phyloP scores from a whole-genome alignment of 2,888 invertebrate species.

The Oscheius sp. region DNA sequence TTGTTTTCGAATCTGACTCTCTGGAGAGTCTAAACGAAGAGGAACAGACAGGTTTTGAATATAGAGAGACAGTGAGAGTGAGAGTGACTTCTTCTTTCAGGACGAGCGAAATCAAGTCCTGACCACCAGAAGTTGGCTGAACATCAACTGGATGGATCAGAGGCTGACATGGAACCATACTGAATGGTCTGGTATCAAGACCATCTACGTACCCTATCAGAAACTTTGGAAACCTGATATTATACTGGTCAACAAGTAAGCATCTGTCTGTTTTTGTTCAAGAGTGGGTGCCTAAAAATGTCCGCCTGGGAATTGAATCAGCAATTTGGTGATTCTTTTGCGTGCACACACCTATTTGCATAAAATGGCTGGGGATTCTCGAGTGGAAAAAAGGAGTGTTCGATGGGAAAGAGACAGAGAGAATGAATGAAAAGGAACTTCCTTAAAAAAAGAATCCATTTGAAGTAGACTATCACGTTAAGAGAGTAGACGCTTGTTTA shows the following conservation, averaged over 20 bases:
- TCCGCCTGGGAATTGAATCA: neutral
- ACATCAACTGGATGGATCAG: conserved; percentile 72
- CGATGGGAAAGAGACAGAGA: neutral
- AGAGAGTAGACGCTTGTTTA: no score
- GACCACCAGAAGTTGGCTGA: conserved; percentile 72
- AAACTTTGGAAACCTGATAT: conserved; percentile 73
- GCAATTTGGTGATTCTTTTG: neutral
- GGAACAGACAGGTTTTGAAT: neutral
- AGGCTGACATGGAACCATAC: conserved; percentile 53
- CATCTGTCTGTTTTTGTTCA: neutral
- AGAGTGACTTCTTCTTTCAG: conserved; percentile 43
- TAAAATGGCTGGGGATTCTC: neutral
- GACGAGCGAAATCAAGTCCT: conserved; percentile 73
- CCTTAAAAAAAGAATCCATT: no score
- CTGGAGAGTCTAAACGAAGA: neutral
- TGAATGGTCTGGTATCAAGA: conserved; percentile 69
- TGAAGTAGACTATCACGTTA: no score
- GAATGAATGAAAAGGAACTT: neutral
- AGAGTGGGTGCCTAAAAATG: neutral
- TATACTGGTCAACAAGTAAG: conserved; percentile 70
- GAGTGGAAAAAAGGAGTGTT: neutral
- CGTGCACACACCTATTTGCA: neutral
- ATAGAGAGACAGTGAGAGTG: neutral
- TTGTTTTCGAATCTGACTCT: neutral
- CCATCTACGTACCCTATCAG: conserved; percentile 71